A percentile compares a stretch with the other conserved stretches of the same genome.
phyloP scores from a whole-genome alignment of 2,797 vertebrate genomes.

The Clarias fuscus region DNA sequence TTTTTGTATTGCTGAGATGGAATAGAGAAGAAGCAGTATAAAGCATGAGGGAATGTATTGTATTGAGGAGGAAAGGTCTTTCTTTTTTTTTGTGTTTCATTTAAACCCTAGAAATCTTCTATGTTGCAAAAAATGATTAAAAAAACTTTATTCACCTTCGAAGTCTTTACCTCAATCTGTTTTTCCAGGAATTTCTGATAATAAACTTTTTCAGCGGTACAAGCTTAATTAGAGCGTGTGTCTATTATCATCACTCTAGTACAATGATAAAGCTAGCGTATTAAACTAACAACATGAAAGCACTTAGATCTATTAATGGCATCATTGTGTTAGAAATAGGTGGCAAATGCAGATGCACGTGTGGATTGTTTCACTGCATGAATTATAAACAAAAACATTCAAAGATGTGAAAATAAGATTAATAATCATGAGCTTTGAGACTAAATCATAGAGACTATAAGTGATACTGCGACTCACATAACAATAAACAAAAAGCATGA shows the following conservation, averaged over 20 bases:
- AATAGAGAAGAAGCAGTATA: too few relatives aligned
- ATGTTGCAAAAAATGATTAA: neutral
- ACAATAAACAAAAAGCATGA: too few relatives aligned
- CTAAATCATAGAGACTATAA: too few relatives aligned
- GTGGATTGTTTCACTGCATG: too few relatives aligned
- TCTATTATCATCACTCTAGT: neutral
- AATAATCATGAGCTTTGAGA: too few relatives aligned
- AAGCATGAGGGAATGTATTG: neutral
- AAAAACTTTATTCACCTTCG: neutral
- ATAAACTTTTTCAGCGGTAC: neutral
- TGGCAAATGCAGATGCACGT: too few relatives aligned
- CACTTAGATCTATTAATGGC: neutral
- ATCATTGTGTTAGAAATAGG: neutral
- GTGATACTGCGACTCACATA: too few relatives aligned
- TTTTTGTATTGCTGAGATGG: too few relatives aligned
- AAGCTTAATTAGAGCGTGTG: conserved; percentile 8
- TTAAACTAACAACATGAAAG: neutral
- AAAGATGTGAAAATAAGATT: too few relatives aligned
- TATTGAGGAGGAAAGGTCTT: neutral
- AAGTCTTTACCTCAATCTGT: neutral
- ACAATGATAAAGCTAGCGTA: neutral
- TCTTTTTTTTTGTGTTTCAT: too few relatives aligned
- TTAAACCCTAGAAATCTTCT: neutral
- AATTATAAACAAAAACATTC: too few relatives aligned
- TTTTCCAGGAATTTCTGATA: neutral